These are phyloP conservation scores for Nephrotoma guestfalica DNA, from an alignment of 2,888 invertebrate genomes.

Conservation along the genomic window DNA sequence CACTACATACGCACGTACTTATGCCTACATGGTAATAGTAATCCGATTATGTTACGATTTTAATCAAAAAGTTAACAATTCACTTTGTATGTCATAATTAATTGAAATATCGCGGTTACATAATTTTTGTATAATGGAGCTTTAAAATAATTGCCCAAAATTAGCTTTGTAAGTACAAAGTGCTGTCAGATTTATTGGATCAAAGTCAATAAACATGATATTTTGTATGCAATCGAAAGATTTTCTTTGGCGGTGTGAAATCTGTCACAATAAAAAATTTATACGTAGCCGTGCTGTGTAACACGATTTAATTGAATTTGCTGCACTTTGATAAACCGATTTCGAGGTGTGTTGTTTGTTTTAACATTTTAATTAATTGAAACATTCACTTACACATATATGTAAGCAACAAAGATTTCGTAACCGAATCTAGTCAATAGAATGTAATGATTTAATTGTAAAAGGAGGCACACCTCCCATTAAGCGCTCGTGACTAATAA, in stretches of 20 bases:
- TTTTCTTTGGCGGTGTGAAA: not conserved
- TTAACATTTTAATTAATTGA: not conserved
- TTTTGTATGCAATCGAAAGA: not conserved
- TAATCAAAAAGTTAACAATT: not conserved
- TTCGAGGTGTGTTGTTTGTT: not conserved
- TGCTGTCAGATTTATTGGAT: not conserved
- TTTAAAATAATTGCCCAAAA: not conserved
- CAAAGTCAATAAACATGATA: not conserved
- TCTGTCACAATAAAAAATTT: not conserved
- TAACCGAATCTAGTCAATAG: too few relatives aligned
- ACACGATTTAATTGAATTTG: not conserved
- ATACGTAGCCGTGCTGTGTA: not conserved
- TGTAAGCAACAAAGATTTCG: too few relatives aligned
- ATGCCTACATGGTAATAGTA: not conserved
- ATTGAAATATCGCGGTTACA: not conserved
- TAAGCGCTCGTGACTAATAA: too few relatives aligned
- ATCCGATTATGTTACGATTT: not conserved
- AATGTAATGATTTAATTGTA: too few relatives aligned
- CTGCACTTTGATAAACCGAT: not conserved
- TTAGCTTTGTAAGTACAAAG: not conserved
- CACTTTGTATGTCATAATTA: not conserved
- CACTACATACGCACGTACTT: not conserved
- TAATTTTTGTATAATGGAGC: not conserved
- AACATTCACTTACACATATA: not conserved
- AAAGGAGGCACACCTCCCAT: too few relatives aligned